Evolutionary conservation across 92 coral and sea anemone genomes (phyloP).

Genomic region (Ricordea florida): DNA sequence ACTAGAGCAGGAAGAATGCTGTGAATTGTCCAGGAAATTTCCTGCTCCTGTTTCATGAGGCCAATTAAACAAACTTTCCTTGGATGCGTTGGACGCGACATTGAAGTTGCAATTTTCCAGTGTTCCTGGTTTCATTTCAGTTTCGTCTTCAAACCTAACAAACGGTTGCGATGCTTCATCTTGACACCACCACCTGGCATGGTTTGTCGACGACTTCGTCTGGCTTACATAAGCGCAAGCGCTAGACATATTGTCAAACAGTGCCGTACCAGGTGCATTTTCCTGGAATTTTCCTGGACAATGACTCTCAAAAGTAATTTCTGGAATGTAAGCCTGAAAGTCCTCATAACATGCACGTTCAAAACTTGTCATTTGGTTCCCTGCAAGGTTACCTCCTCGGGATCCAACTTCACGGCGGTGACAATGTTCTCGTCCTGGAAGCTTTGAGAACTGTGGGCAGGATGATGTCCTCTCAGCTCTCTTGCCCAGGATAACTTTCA

Average conservation of each 20-base stretch:
- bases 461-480: background rate
- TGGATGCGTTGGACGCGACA: background rate
- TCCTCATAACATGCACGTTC: constrained; percentile 79
- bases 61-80: background rate
- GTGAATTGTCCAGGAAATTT: background rate
- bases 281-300: background rate
- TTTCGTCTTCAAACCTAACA: background rate
- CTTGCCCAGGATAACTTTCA: background rate
- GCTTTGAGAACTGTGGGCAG: background rate
- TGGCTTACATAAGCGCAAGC: no score
- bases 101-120: background rate
- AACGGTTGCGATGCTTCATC: background rate
- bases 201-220: no score
- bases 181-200: background rate
- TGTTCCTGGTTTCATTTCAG: background rate
- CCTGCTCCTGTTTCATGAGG: background rate
- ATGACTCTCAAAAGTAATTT: constrained; percentile 47
- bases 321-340: constrained; percentile 80
- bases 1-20: no score
- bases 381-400: background rate
- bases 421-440: background rate
- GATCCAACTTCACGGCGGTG: constrained; percentile 3
- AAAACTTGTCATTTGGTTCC: constrained; percentile 44
- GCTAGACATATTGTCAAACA: background rate
- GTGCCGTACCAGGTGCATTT: background rate